Evolutionary conservation across 2,888 invertebrate genomes (phyloP), one percentile per base, ranked within the genome.

Genomic region (Pegoplata infirma): DNA sequence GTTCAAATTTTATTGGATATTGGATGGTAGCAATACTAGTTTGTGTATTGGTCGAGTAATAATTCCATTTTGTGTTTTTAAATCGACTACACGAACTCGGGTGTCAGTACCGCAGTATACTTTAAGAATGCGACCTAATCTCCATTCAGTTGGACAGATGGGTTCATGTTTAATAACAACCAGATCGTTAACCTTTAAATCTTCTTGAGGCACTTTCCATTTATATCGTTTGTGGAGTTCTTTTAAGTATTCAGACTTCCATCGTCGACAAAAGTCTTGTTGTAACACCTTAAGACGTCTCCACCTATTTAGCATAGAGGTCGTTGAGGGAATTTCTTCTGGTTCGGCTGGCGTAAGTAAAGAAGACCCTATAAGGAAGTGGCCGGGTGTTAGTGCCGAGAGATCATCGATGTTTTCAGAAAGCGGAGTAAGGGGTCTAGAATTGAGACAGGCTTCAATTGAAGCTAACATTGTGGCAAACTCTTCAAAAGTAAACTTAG

Each of bases 141-240:
- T 46, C 74, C 71, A 74, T 17, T 76, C 66, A 7, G 69, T 76
- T 0, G 49, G 40, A 0, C 58, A 55, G 4, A 55, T 6, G 0
- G 56, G 32, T n/a, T 77, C 67, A 10, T 68, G 16, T 10, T 61
- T 51, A 5, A 80, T 7, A 8, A 71, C 56, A 6, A 80, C 80
- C 3, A 71, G 25, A 32, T 74, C 74, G 8, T 67, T 23, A 0
- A 51, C 51, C 21, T 68, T 6, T 1, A 78, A 14, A 28, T 81
- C 61, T 3, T 10, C n/a, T n/a, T 73, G 66, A 8, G 75, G 66
- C 12, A 17, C 14, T 40, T 73, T 72, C 66, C 76, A 81, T 40
- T 78, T 78, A 17, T 53, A 47, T 5, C 76, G 68, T 46, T 78
- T 78, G 12, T 69, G 58, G 1, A 81, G 58, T 3, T 81, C 69